Evolutionary conservation across 2,797 vertebrate species (phyloP).

Genomic region (Triplophysa yarkandensis): DNA sequence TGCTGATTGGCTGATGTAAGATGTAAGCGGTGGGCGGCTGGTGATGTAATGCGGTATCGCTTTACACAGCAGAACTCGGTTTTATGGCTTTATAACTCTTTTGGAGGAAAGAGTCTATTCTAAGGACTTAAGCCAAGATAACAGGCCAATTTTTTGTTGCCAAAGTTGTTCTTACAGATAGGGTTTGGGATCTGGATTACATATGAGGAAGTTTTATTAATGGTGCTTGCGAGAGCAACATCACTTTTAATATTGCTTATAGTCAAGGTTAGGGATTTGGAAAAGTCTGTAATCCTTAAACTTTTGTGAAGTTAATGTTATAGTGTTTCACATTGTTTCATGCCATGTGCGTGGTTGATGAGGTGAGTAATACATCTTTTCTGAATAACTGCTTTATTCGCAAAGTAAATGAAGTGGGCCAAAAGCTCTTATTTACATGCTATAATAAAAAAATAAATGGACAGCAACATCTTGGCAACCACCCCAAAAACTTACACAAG

Average conservation of each 20-base stretch:
- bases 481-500: neutral
- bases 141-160: slow-evolving; percentile 44
- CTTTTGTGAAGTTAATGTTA: neutral
- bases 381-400: neutral
- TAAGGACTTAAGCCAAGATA: slow-evolving; percentile 41
- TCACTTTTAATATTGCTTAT: neutral
- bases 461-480: neutral
- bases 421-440: neutral
- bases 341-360: neutral
- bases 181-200: slow-evolving; percentile 36
- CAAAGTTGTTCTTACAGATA: slow-evolving; percentile 42
- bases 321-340: neutral
- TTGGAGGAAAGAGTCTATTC: slow-evolving; percentile 54
- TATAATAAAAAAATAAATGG: neutral
- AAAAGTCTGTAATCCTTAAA: neutral
- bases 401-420: neutral
- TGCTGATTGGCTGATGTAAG: slow-evolving; percentile 50
- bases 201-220: slow-evolving; percentile 34
- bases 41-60: slow-evolving; percentile 58
- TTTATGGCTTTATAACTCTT: slow-evolving; percentile 60
- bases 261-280: neutral
- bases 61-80: slow-evolving; percentile 61
- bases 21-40: slow-evolving; percentile 57
- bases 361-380: neutral
- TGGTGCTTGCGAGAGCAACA: slow-evolving; percentile 9